These are phyloP conservation scores for Galerucella pusilla DNA, from an alignment of 2,888 invertebrate species.

Conservation along the genomic window DNA sequence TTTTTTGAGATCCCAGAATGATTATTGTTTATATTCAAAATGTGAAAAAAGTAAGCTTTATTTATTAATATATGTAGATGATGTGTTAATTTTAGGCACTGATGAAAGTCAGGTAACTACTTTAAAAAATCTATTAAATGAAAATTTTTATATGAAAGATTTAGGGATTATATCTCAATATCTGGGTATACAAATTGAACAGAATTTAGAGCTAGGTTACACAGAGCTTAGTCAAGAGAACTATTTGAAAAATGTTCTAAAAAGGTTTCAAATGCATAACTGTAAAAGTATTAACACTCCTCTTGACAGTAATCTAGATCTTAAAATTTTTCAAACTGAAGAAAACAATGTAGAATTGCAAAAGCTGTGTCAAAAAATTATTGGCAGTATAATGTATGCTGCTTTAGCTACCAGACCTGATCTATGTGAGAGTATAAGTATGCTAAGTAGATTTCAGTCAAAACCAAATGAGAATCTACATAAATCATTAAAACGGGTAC, in stretches of 20 bases:
- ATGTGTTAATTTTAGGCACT: not conserved
- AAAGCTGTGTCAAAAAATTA: too few relatives aligned
- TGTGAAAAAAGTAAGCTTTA: not conserved
- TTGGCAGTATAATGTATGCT: too few relatives aligned
- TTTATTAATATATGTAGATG: slow-evolving; percentile 2
- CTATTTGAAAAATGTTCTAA: not conserved
- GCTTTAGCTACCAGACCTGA: not conserved
- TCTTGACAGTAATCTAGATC: not conserved
- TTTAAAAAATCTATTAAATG: not conserved
- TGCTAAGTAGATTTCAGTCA: not conserved
- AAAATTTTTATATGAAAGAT: not conserved
- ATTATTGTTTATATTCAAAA: slow-evolving; percentile 1
- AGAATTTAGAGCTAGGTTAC: slow-evolving; percentile 5
- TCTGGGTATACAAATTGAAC: not conserved
- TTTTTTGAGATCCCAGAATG: not conserved
- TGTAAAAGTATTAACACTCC: slow-evolving; percentile 6
- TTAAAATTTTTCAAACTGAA: too few relatives aligned
- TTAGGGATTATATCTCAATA: not conserved
- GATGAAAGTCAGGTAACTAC: not conserved
- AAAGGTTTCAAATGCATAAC: slow-evolving; percentile 6
- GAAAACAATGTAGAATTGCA: too few relatives aligned
- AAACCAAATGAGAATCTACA: not conserved
- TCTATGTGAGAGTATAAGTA: not conserved
- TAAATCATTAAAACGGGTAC: slow-evolving; percentile 3
- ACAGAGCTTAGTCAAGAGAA: slow-evolving; percentile 5